A percentile compares a stretch with the other conserved stretches of the same genome.
Conservation (phyloP, 2,113 vertebrate genomes). For the Oncorhynchus kisutch region DNA sequence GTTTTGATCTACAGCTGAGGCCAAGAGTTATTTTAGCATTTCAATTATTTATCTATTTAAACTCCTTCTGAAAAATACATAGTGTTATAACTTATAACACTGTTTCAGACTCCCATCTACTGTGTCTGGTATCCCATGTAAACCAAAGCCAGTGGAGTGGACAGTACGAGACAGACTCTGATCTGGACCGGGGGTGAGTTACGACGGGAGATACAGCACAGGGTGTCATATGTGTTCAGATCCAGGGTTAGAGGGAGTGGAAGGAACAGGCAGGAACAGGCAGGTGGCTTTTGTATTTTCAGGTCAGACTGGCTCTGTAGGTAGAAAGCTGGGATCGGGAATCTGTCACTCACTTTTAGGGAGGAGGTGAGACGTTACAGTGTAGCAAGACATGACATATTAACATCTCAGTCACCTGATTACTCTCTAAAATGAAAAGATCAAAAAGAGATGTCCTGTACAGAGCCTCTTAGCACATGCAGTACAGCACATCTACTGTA, state of each 20-base stretch:
- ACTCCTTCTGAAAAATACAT: not conserved
- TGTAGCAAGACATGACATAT: too few species aligned
- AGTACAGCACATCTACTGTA: not conserved
- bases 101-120: too few species aligned
- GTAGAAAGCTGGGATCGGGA: too few species aligned
- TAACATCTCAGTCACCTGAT: too few species aligned
- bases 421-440: not conserved
- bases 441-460: not conserved
- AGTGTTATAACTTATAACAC: too few species aligned
- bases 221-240: not conserved
- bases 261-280: not conserved
- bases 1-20: too few species aligned
- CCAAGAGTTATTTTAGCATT: too few species aligned
- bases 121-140: too few species aligned
- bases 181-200: not conserved
- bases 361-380: too few species aligned
- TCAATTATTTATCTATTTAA: not conserved
- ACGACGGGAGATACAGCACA: not conserved
- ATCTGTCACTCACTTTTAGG: too few species aligned
- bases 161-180: not conserved
- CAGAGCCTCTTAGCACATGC: not conserved
- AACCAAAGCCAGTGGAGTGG: not conserved
- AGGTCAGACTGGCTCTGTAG: not conserved
- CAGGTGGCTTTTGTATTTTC: conserved; percentile 3
- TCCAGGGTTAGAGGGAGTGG: not conserved